phyloP scores from a whole-genome alignment of 2,888 invertebrate species.

The Oligia fasciuncula region DNA sequence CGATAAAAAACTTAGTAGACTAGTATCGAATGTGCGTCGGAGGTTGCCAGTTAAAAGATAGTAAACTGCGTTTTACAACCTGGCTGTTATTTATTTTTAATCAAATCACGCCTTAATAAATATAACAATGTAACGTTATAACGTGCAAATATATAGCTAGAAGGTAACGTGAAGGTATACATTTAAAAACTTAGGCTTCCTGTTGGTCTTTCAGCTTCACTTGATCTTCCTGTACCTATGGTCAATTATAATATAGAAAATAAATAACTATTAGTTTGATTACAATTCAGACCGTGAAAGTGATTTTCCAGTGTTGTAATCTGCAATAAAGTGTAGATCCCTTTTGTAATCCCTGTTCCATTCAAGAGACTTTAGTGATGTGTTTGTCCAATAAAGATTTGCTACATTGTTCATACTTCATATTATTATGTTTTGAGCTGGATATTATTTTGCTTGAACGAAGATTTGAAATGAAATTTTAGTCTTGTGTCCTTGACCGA shows the following conservation, averaged over 20 bases:
- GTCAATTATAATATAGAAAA: background rate
- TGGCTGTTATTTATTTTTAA: slow-evolving; percentile 80
- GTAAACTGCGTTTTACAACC: slow-evolving; percentile 86
- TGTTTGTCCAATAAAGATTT: slow-evolving; percentile 42
- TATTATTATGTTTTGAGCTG: slow-evolving; percentile 5
- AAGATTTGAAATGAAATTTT: background rate
- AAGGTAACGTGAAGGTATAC: background rate
- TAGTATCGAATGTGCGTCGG: slow-evolving; percentile 82
- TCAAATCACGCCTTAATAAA: slow-evolving; percentile 75
- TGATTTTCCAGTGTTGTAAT: slow-evolving; percentile 9
- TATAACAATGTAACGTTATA: slow-evolving; percentile 72
- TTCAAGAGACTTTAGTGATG: background rate
- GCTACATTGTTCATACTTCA: slow-evolving; percentile 37
- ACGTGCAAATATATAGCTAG: slow-evolving; percentile 19
- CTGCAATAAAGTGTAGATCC: slow-evolving; percentile 28
- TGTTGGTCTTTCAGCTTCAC: background rate
- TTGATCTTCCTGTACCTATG: background rate
- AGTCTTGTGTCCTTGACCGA: slow-evolving; percentile 41
- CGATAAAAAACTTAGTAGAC: slow-evolving; percentile 85
- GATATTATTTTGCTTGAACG: slow-evolving; percentile 14
- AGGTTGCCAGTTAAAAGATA: slow-evolving; percentile 81
- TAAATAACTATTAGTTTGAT: background rate
- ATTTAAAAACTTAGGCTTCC: slow-evolving; percentile 2
- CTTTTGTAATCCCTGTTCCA: slow-evolving; percentile 17
- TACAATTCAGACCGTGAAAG: background rate